A percentile compares a stretch with the other conserved stretches of the same genome.
These are phyloP conservation scores for Neogale vison DNA, from an alignment of 2,113 vertebrate species.

Conservation along the genomic window DNA sequence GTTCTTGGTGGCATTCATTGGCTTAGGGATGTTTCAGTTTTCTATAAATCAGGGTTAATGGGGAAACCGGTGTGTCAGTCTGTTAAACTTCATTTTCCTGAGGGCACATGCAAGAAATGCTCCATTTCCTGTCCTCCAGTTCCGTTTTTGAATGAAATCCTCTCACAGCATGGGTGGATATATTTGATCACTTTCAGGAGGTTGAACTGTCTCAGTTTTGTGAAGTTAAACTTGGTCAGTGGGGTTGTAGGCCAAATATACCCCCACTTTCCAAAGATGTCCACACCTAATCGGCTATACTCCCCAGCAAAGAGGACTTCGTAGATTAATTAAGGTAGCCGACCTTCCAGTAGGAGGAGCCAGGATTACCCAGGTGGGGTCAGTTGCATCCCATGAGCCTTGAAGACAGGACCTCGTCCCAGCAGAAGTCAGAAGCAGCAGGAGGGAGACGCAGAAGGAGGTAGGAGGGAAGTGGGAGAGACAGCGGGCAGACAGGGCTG, in stretches of 20 bases:
- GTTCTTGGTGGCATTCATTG: neutral
- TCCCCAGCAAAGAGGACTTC: neutral
- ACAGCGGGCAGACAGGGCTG: rapidly evolving
- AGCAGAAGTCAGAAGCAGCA: neutral
- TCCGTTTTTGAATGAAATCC: neutral
- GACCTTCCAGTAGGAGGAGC: neutral
- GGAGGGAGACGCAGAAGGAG: neutral
- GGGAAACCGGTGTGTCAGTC: neutral
- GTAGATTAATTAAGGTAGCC: neutral
- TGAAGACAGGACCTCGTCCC: neutral
- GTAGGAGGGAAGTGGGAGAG: neutral
- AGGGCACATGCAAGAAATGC: neutral
- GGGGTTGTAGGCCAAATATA: neutral
- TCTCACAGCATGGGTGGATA: neutral
- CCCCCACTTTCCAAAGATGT: neutral
- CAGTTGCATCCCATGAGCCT: neutral
- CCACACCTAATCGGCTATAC: neutral
- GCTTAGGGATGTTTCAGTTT: neutral
- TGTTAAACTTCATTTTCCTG: neutral
- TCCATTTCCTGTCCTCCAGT: neutral
- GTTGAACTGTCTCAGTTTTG: neutral
- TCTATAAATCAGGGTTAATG: neutral
- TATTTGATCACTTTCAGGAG: neutral
- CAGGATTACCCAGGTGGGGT: neutral
- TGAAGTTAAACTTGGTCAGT: neutral